Percentiles rank a stretch among this genome's conserved stretches.
These are phyloP conservation scores for Drosophila incognita DNA, from an alignment of 2,888 invertebrate species.

Conservation along the genomic window DNA sequence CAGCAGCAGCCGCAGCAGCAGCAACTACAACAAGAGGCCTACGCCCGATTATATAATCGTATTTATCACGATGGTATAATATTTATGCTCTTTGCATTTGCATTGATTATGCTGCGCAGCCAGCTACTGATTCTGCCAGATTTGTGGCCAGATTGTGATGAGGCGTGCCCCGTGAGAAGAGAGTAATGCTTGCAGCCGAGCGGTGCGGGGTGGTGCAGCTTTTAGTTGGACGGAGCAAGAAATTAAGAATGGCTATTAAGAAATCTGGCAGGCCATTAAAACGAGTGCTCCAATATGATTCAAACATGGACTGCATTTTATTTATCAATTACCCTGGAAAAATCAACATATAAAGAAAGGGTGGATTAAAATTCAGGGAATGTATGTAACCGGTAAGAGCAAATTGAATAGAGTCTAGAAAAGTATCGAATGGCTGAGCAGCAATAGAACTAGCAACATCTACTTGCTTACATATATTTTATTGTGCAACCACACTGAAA, in stretches of 20 bases:
- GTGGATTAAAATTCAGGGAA: not conserved
- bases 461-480: not conserved
- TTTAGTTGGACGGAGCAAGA: constrained; percentile 6
- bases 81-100: constrained; percentile 28
- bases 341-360: not conserved
- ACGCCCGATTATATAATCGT: constrained; percentile 57
- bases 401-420: not conserved
- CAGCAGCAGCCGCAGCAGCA: not conserved
- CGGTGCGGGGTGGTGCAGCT: not conserved
- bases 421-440: not conserved
- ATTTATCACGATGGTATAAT: constrained; percentile 33
- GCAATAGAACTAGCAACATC: not conserved
- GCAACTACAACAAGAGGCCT: constrained; percentile 42
- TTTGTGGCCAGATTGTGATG: constrained; percentile 41
- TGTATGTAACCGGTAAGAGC: not conserved
- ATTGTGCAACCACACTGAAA: not conserved
- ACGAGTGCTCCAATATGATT: constrained; percentile 60
- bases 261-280: constrained; percentile 75
- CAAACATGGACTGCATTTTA: constrained; percentile 31
- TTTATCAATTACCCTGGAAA: constrained; percentile 30
- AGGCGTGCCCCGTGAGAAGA: constrained; percentile 31
- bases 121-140: constrained; percentile 41
- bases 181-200: not conserved
- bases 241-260: constrained; percentile 75
- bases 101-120: constrained; percentile 50